Conservation (phyloP, 1,140 invertebrate genomes). For the Zaprionus taronus region DNA sequence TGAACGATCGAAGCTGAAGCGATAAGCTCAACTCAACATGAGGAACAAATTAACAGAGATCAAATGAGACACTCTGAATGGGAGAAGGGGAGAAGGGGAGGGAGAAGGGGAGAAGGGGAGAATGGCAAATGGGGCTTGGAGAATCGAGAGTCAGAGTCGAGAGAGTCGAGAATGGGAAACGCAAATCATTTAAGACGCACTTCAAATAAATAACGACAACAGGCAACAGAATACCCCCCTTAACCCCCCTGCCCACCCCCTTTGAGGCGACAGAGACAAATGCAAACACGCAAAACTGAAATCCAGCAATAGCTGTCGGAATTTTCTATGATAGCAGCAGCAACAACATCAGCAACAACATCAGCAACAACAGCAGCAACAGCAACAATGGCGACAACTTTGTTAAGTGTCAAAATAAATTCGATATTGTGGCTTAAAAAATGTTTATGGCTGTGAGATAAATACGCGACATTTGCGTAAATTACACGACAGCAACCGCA, state of each 20-base stretch:
- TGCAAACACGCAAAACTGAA: conserved; percentile 28
- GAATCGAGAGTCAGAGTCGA: conserved; percentile 1
- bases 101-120: background rate
- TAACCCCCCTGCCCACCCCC: conserved; percentile 28
- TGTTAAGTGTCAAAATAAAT: conserved; percentile 83
- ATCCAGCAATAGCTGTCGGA: conserved; percentile 48
- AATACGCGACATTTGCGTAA: conserved; percentile 82
- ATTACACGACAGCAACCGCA: conserved; percentile 73
- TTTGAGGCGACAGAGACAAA: conserved; percentile 28
- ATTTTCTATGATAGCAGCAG: conserved; percentile 65
- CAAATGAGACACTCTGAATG: conserved; percentile 61
- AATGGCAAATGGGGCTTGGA: conserved; percentile 44
- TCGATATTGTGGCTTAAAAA: conserved; percentile 83
- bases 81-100: conserved; percentile 5
- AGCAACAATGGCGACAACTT: conserved; percentile 73
- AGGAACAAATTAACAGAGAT: conserved; percentile 71
- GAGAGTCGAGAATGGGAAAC: conserved; percentile 54
- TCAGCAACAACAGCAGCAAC: conserved; percentile 34
- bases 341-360: conserved; percentile 14
- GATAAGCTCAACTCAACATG: conserved; percentile 49
- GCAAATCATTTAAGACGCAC: conserved; percentile 77
- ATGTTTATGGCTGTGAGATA: conserved; percentile 80
- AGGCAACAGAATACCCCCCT: conserved; percentile 50
- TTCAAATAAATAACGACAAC: conserved; percentile 70
- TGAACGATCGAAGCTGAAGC: conserved; percentile 43